Percentiles rank a stretch among this genome's conserved stretches.
Conservation (phyloP, 2,888 invertebrate species). For the Liodrosophila aerea region DNA sequence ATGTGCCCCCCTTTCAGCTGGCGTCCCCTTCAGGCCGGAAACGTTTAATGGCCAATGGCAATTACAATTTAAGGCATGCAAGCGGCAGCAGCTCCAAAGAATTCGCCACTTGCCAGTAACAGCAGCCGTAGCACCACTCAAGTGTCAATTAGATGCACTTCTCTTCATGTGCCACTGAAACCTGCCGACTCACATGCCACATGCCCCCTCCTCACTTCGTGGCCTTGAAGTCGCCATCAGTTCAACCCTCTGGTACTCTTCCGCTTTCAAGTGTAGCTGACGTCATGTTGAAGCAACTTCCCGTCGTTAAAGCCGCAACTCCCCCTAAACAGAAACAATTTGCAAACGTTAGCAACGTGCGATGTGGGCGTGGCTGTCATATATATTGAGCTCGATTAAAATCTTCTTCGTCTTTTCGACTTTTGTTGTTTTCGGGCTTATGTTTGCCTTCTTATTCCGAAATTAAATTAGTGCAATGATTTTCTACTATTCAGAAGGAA, state of each 20-base stretch:
- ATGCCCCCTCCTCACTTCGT: neutral
- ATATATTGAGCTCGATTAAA: slow-evolving; percentile 40
- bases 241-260: slow-evolving; percentile 32
- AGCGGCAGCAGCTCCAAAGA: slow-evolving; percentile 15
- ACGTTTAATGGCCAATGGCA: slow-evolving; percentile 59
- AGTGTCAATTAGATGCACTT: slow-evolving; percentile 76
- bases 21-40: slow-evolving; percentile 26
- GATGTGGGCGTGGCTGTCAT: slow-evolving; percentile 41
- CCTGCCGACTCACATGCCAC: slow-evolving; percentile 33
- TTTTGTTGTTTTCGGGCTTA: neutral
- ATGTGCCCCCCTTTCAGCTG: neutral
- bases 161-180: slow-evolving; percentile 33
- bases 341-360: slow-evolving; percentile 46
- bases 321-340: slow-evolving; percentile 35
- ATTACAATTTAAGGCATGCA: slow-evolving; percentile 54
- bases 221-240: slow-evolving; percentile 37
- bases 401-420: slow-evolving; percentile 7
- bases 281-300: slow-evolving; percentile 65
- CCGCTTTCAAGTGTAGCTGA: slow-evolving; percentile 46
- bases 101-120: slow-evolving; percentile 50
- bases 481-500: slow-evolving; percentile 30
- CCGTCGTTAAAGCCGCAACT: slow-evolving; percentile 41
- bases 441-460: slow-evolving; percentile 25
- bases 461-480: slow-evolving; percentile 66
- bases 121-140: slow-evolving; percentile 46